Base-by-base conservation (phyloP, 2,797 vertebrate species). In the Sebastes cheni region DNA sequence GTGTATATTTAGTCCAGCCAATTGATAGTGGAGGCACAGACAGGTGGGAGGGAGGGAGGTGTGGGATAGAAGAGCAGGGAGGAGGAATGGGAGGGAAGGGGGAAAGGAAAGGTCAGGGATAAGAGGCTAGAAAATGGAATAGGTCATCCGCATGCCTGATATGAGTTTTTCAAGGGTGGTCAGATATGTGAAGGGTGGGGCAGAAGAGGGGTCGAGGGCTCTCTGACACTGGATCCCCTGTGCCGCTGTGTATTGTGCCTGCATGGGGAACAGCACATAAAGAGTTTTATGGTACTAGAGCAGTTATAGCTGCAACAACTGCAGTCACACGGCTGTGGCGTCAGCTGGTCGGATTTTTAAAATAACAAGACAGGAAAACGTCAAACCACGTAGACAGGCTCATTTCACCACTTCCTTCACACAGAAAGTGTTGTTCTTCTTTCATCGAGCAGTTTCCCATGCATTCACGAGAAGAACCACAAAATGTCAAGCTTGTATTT, bases 1-100 rank as follows among this genome's bases (percentile, higher is more conserved):
- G 75, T 73, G 29, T 95, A 95, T 92, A 92, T 94, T 94, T 95
- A 96, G 93, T 80, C 50, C 81, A 69, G 72, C 78, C 89, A 93
- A 82, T 84, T 84, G 83, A 92, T 82, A 89, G 90, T 70, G 64
- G 58, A 82, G 69, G 56, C 59, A 27, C 36, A 69, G 23, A 65
- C 58, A 27, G 23, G 18, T 27, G 46, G 52, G 61, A 23, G 18
- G 22, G 39, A 6, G 65, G 56, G 18, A 46, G 34, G 66, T 30
- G 58, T 70, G 76, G 34, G 27, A 64, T 22, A 59, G 36, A 73
- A n/a, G 36, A 61, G 27, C n/a, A 59, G 39, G 42, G 75, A 61
- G 36, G 67, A 72, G 75, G 72, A 78, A 71, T 64, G 75, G 36
- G 4, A 52, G 39, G 42, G 60, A 67, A 70, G 73, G 78, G 79